phyloP scores from a whole-genome alignment of 2,797 vertebrate species.

The Characodon lateralis region DNA sequence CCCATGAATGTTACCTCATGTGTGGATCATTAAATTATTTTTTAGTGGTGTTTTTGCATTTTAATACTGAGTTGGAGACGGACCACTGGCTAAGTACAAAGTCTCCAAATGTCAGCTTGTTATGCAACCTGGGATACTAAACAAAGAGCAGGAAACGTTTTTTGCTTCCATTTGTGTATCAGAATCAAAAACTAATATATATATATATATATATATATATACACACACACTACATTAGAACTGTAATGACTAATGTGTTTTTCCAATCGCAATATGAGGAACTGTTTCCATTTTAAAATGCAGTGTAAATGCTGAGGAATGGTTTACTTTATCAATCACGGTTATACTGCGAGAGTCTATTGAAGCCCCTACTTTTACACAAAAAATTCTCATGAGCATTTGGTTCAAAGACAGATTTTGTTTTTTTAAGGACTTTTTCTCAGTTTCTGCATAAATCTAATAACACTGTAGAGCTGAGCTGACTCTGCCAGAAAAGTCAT shows the following conservation, averaged over 20 bases:
- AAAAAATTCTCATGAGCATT: neutral
- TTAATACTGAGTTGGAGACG: no score
- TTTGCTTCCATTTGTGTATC: no score
- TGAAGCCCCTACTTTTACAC: neutral
- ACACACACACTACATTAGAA: no score
- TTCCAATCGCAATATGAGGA: no score
- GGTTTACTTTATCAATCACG: neutral
- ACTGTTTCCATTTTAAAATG: neutral
- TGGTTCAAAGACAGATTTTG: neutral
- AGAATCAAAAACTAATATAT: no score
- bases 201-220: no score
- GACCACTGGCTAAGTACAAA: no score
- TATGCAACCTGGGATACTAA: no score
- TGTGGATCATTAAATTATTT: neutral
- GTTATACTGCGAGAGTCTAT: neutral
- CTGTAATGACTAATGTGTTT: no score
- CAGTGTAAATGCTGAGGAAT: neutral
- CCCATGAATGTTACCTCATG: neutral
- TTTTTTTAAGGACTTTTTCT: neutral
- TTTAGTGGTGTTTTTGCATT: no score
- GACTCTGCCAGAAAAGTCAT: slow-evolving; percentile 31
- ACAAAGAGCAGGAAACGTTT: no score
- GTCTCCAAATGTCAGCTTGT: no score
- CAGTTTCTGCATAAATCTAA: neutral
- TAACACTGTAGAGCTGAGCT: slow-evolving; percentile 7